Base-by-base conservation (phyloP, 2,888 invertebrate species). In the Helobdella robusta region DNA sequence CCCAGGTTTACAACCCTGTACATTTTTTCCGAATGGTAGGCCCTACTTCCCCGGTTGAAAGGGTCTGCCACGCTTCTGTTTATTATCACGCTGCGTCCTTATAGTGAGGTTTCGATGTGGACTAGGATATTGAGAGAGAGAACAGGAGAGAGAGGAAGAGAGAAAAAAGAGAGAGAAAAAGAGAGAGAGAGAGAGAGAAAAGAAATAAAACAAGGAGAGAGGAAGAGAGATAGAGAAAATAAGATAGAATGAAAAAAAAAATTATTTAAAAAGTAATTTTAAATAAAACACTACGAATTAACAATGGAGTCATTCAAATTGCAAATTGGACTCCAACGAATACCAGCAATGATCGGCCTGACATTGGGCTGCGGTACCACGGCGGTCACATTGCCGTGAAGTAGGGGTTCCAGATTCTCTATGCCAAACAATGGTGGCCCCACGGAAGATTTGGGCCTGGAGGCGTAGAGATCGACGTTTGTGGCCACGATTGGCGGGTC, bases 1-100 rank as follows among this genome's bases (percentile, higher is more conserved):
- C 34, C 44, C 18, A 30, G 32, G 18, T n/a, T 25, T 18, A 25
- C 44, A 25, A 25, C 25, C 32, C 62, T 46, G 4, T 48, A 28
- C 3, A 30, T 1, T 2, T 50, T 28, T n/a, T 62, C 62, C 4
- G 62, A 62, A 15, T 62, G 62, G 35, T 62, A 62, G 15, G 25
- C n/a, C 15, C 62, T 44, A 11, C 20, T 25, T 18, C 44, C 44
- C 23, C 62, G 28, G 34, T n/a, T 23, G 48, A 62, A 62, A 18
- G 62, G 50, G 32, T 62, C 62, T 2, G 62, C 44, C 8, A 44
- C 62, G 18, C 46, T 62, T 62, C 62, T 48, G 34, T 62, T 62
- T 15, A 62, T 62, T 2, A 62, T 50, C 48, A 62, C 50, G 30
- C 62, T 62, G 15, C 62, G 36, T 20, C 62, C 62, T 62, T n/a